phyloP scores from a whole-genome alignment of 1,140 invertebrate species.

The Rhyacophila brunnea region DNA sequence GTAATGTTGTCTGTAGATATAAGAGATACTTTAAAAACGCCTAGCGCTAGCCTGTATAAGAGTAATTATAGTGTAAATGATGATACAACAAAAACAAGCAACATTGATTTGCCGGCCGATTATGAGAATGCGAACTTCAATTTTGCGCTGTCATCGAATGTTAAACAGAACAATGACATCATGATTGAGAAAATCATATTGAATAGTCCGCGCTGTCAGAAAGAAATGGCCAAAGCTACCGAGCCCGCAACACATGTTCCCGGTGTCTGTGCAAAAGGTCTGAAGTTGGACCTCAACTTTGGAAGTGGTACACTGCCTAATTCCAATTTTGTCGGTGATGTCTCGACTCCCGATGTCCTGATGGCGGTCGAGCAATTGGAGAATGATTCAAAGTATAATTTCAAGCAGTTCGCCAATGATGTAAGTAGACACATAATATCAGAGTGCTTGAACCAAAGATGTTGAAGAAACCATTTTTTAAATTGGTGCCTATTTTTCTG shows the following conservation, averaged over 20 bases:
- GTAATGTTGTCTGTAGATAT: background rate
- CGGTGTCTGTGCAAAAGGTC: background rate
- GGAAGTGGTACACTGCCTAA: background rate
- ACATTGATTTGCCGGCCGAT: background rate
- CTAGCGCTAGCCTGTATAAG: background rate
- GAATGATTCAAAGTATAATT: slow-evolving; percentile 5
- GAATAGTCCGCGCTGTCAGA: background rate
- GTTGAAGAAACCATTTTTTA: too few relatives aligned
- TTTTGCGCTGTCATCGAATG: slow-evolving; percentile 7
- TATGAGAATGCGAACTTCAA: slow-evolving; percentile 9
- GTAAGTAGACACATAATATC: background rate
- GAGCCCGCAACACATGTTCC: background rate
- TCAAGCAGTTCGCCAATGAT: background rate
- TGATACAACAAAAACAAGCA: too few relatives aligned
- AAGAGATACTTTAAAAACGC: background rate
- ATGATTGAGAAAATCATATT: slow-evolving; percentile 18
- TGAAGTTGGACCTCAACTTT: background rate
- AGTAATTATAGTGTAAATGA: too few relatives aligned
- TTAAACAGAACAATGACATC: slow-evolving; percentile 15
- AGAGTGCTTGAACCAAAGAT: too few relatives aligned
- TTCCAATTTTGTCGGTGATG: slow-evolving; percentile 1
- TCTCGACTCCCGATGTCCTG: slow-evolving; percentile 26
- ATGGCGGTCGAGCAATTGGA: slow-evolving; percentile 26
- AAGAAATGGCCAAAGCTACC: background rate
- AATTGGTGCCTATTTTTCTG: too few relatives aligned